phyloP scores from a whole-genome alignment of 1,140 invertebrate genomes.

The Babylonia areolata region DNA sequence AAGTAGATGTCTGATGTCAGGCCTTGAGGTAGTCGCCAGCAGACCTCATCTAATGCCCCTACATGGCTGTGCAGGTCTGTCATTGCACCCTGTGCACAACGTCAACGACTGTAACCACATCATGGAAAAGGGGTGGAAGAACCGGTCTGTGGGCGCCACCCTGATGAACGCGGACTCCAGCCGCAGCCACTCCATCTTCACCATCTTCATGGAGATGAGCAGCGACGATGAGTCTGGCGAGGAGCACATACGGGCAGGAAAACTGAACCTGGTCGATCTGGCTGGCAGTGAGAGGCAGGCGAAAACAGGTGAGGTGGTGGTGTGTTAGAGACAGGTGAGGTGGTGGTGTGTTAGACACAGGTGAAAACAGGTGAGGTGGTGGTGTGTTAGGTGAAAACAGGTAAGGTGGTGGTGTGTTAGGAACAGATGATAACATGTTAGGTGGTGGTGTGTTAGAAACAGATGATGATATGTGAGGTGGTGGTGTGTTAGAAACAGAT shows the following conservation, averaged over 20 bases:
- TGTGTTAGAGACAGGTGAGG: too few relatives aligned
- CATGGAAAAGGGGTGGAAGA: slow-evolving; percentile 86
- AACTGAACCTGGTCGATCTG: slow-evolving; percentile 86
- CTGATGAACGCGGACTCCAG: slow-evolving; percentile 90
- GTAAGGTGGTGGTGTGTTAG: too few relatives aligned
- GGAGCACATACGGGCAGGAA: slow-evolving; percentile 79
- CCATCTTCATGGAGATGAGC: slow-evolving; percentile 89
- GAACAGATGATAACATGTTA: too few relatives aligned
- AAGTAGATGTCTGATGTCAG: too few relatives aligned
- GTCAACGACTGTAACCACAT: slow-evolving; percentile 84
- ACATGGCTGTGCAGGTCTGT: slow-evolving; percentile 79
- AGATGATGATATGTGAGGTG: too few relatives aligned
- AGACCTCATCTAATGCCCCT: too few relatives aligned
- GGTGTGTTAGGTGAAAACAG: too few relatives aligned
- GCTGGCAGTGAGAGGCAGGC: slow-evolving; percentile 80
- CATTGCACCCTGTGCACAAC: slow-evolving; percentile 86
- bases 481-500: too few relatives aligned
- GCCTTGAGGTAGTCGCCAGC: too few relatives aligned
- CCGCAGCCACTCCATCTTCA: slow-evolving; percentile 93
- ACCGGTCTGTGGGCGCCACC: slow-evolving; percentile 86
- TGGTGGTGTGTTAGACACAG: too few relatives aligned
- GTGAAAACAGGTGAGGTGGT: too few relatives aligned
- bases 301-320: slow-evolving; percentile 72
- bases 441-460: too few relatives aligned
- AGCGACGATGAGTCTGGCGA: slow-evolving; percentile 76